Evolutionary conservation across 1,140 invertebrate genomes (phyloP).

Genomic region (Prorops nasuta): DNA sequence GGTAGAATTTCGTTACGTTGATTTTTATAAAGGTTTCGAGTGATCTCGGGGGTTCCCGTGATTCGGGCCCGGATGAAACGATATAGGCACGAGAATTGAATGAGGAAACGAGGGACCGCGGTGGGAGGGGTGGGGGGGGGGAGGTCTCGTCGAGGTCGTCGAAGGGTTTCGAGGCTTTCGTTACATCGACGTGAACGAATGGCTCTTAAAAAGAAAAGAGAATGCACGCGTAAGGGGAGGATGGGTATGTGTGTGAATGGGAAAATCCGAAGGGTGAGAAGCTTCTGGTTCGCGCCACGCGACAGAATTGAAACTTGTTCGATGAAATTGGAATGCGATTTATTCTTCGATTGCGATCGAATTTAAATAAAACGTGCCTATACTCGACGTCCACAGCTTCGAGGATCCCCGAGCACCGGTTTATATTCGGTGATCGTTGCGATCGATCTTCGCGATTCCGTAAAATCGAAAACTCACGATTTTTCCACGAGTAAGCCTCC

Average conservation of each 20-base stretch:
- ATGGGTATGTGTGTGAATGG: background rate
- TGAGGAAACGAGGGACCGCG: background rate
- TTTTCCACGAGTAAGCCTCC: no score
- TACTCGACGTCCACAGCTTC: conserved; percentile 30
- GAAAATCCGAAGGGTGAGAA: background rate
- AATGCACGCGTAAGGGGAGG: background rate
- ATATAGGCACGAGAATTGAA: background rate
- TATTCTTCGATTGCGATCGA: conserved; percentile 29
- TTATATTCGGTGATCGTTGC: conserved; percentile 23
- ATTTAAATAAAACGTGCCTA: conserved; percentile 30
- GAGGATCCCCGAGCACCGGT: no score
- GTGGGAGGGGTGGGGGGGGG: background rate
- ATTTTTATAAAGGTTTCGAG: no score
- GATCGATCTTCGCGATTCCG: no score
- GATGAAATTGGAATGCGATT: conserved; percentile 36
- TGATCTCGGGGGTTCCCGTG: no score
- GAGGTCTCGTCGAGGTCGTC: background rate
- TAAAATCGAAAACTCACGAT: no score
- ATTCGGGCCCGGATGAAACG: no score
- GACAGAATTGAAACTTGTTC: conserved; percentile 57
- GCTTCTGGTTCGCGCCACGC: conserved; percentile 43
- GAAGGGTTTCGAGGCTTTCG: background rate
- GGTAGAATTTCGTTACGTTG: no score
- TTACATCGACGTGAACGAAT: background rate
- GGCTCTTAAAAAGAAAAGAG: background rate